Evolutionary conservation across 2,113 vertebrate genomes (phyloP), one percentile per base, ranked within the genome.

Genomic region (Heteronetta atricapilla): DNA sequence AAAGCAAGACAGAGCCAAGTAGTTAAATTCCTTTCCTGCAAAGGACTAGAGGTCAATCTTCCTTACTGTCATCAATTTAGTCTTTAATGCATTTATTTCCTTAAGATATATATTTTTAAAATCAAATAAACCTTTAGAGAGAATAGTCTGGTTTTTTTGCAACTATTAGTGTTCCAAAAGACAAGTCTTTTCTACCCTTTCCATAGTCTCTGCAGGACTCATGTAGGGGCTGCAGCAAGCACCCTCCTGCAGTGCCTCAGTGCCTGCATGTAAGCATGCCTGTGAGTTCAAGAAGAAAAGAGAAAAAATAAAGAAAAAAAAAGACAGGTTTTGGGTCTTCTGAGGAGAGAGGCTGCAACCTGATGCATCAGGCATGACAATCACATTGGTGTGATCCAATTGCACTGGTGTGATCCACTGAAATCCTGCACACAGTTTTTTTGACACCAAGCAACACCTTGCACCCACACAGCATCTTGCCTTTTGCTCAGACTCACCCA

Each of bases 401-500:
- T 7, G 44, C 0, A 0, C 36, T 33, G 56, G 23, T 3, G 3
- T 20, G 40, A 48, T 34, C 26, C 7, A 0, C 0, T 62, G 38
- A 67, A 34, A 52, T 23, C 26, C 62, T 68, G 40, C 36, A 1
- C n/a, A 2, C 36, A 29, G 31, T 2, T 70, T 48, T 81, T 26
- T 66, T 62, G 69, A 26, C n/a, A 40, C 62, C 46, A 59, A 48
- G 36, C 14, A 68, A 76, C 25, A 68, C 25, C 16, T 26, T 6
- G 25, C 18, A 4, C 16, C 21, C 6, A 44, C 2, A 18, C 13
- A 14, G 2, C 11, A n/a, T 14, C 31, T 36, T 82, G 9, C 34
- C 13, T 63, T 89, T 58, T 40, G 31, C 62, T 88, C 16, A 64
- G 10, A 5, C 25, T 76, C 50, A 5, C 12, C 38, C 34, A 82